Conservation (phyloP, 2,797 vertebrate genomes). For the Rhynchotus rufescens region DNA sequence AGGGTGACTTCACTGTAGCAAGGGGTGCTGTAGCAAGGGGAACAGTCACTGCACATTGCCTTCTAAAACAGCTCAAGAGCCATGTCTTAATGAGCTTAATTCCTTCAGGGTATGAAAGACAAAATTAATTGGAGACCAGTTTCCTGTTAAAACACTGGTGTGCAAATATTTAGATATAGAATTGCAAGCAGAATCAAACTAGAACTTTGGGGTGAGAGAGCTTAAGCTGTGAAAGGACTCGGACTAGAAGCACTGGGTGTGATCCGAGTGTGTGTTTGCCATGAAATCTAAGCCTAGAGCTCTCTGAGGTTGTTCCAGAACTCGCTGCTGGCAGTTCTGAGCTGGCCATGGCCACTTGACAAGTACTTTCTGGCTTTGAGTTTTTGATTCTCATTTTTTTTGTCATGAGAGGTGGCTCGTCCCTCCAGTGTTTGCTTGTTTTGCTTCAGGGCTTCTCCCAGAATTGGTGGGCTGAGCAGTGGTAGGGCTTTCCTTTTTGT, state of each 20-base stretch:
- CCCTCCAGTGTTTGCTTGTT: not conserved
- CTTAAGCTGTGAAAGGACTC: not conserved
- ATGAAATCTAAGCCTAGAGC: not conserved
- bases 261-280: not conserved
- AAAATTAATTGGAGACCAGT: not conserved
- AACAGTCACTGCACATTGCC: not conserved
- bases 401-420: not conserved
- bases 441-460: not conserved
- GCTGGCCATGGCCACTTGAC: not conserved
- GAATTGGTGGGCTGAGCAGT: not conserved
- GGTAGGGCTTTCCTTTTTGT: not conserved
- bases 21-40: not conserved
- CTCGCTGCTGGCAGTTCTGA: constrained; percentile 42
- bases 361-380: constrained; percentile 1
- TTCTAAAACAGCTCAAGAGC: constrained; percentile 1
- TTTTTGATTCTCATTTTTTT: not conserved
- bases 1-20: not conserved
- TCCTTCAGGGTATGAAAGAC: not conserved
- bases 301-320: not conserved
- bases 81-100: not conserved
- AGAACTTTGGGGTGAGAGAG: not conserved
- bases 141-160: not conserved
- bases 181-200: not conserved
- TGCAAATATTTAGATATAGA: not conserved
- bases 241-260: not conserved